A percentile compares a stretch with the other conserved stretches of the same genome.
phyloP scores from a whole-genome alignment of 2,888 invertebrate genomes.

The Eupithecia dodoneata region DNA sequence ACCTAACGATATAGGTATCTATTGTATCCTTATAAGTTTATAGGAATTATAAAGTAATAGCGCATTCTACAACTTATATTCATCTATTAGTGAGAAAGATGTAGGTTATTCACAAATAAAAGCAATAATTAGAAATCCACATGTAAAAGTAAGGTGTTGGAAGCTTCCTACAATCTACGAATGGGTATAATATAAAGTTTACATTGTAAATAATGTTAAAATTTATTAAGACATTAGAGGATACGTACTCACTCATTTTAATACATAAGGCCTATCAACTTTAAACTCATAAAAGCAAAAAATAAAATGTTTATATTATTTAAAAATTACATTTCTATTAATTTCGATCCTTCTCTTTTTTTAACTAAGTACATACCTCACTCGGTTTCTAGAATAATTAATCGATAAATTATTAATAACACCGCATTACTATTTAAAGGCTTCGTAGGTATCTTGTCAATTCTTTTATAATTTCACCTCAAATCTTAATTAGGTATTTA shows the following conservation, averaged over 20 bases:
- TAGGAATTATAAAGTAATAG: background rate
- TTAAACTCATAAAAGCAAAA: conserved; percentile 61
- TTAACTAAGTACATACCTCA: background rate
- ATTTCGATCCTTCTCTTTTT: conserved; percentile 34
- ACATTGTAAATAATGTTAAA: conserved; percentile 37
- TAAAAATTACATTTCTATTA: conserved; percentile 40
- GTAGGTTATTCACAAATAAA: conserved; percentile 12
- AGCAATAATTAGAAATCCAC: conserved; percentile 6
- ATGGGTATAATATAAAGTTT: conserved; percentile 29
- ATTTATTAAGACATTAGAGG: conserved; percentile 47
- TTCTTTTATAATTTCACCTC: too few relatives aligned
- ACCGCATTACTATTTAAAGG: background rate
- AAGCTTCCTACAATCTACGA: conserved; percentile 24
- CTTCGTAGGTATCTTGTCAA: background rate
- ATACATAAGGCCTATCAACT: conserved; percentile 63
- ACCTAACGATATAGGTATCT: background rate
- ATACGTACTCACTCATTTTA: conserved; percentile 44
- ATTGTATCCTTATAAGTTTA: background rate
- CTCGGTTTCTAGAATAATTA: background rate
- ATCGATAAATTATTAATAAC: background rate
- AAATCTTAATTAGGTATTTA: too few relatives aligned
- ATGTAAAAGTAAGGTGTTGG: conserved; percentile 13
- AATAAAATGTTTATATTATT: conserved; percentile 42
- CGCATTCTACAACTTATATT: background rate
- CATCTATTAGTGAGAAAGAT: background rate